Conservation (phyloP, 2,888 invertebrate genomes). For the Nomada flava region DNA sequence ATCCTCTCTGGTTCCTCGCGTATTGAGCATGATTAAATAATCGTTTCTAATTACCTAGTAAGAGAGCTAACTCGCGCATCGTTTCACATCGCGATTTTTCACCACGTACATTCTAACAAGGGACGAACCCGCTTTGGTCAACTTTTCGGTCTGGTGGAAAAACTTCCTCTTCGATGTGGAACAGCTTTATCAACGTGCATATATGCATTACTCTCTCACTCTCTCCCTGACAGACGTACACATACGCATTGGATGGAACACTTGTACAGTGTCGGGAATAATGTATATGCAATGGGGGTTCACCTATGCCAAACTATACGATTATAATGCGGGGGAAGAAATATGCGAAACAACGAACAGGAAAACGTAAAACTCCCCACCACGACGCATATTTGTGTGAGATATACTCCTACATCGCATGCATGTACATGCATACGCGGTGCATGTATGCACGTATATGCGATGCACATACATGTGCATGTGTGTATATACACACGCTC, state of each 20-base stretch:
- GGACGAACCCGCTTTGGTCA: slow-evolving; percentile 15
- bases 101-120: background rate
- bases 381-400: slow-evolving; percentile 58
- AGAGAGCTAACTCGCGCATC: slow-evolving; percentile 53
- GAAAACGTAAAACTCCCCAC: slow-evolving; percentile 55
- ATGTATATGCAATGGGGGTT: background rate
- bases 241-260: background rate
- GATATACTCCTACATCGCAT: slow-evolving; percentile 43
- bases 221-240: too few species aligned
- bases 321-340: slow-evolving; percentile 62
- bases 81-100: slow-evolving; percentile 48
- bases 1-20: slow-evolving; percentile 64
- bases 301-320: slow-evolving; percentile 51
- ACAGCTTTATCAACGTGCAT: slow-evolving; percentile 9
- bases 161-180: background rate
- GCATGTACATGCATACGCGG: too few species aligned
- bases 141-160: slow-evolving; percentile 5
- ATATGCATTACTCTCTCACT: background rate
- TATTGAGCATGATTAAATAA: slow-evolving; percentile 79
- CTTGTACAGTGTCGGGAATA: slow-evolving; percentile 22
- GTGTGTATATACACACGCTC: too few species aligned
- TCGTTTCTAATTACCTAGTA: slow-evolving; percentile 72
- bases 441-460: too few species aligned
- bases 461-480: slow-evolving; percentile 1
- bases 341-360: slow-evolving; percentile 60